Evolutionary conservation across 2,888 invertebrate species (phyloP), one percentile per base, ranked within the genome.

Genomic region (Spodoptera picta): DNA sequence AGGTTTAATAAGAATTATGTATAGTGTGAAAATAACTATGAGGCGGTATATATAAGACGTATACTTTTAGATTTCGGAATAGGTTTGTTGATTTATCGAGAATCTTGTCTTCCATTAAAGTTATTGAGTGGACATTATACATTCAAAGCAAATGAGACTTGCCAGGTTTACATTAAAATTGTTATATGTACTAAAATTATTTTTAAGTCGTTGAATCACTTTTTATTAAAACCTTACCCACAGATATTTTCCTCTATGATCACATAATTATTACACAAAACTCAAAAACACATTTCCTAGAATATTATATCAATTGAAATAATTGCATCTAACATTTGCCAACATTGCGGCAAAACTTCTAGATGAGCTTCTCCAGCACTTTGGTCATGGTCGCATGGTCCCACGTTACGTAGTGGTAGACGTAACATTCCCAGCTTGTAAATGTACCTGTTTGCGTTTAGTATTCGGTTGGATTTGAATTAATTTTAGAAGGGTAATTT

Each of bases 341-440:
- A 64, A 60, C 59, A 48, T 24, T 68, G 73, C 59, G 69, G 71
- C 46, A 54, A 74, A 78, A 80, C 58, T 74, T 79, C 69, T 45
- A 62, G 61, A 80, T 60, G 69, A 77, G 68, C 60, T 74, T 65
- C 56, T 60, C 60, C 56, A 52, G 58, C 64, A 75, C 75, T 73
- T 78, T 66, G 51, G 51, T 68, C 66, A 82, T 65, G 79, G 81
- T 73, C 55, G 60, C 47, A 49, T n/a, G 12, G 44, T 60, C 74
- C 74, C 72, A 70, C 74, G 73, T 76, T 69, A 65, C 61, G 79
- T 71, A 80, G 77, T 73, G 44, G 54, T 45, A 59, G 46, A 61
- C 46, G 60, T 48, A 64, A 53, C 59, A 60, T 60, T 61, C 24
- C 45, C 52, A 67, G 61, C 65, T 65, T 60, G 68, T 64, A 69